These are phyloP conservation scores for Fregata magnificens DNA, from an alignment of 2,113 vertebrate genomes.

Conservation along the genomic window DNA sequence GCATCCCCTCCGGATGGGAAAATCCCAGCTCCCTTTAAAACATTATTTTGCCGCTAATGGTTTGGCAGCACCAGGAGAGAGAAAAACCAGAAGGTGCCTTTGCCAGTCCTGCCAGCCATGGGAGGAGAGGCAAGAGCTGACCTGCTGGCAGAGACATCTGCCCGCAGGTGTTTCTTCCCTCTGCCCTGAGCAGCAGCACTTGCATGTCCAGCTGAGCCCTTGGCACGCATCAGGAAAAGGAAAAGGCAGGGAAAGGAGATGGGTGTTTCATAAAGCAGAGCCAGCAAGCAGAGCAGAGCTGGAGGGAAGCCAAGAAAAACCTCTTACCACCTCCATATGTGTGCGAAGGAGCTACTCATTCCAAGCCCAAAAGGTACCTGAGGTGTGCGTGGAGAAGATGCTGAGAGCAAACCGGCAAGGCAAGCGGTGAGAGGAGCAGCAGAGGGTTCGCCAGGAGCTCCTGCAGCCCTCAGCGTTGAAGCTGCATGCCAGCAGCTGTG, in stretches of 20 bases:
- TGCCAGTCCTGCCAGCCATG: background rate
- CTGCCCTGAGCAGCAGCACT: background rate
- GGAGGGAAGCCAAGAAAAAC: background rate
- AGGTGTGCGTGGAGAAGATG: background rate
- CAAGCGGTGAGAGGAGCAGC: background rate
- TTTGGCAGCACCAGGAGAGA: background rate
- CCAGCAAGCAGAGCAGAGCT: background rate
- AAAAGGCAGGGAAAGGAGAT: background rate
- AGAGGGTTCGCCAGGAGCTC: background rate
- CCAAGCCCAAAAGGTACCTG: background rate
- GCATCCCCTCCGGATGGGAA: fast-evolving
- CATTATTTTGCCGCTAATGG: fast-evolving
- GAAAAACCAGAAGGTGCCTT: background rate
- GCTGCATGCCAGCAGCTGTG: background rate
- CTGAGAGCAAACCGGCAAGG: background rate
- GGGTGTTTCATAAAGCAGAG: background rate
- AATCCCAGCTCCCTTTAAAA: background rate
- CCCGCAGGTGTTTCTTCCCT: background rate
- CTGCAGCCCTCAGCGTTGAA: background rate
- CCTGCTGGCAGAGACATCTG: background rate
- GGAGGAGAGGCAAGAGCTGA: background rate
- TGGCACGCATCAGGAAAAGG: fast-evolving
- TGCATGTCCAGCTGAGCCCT: background rate
- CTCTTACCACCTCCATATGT: background rate
- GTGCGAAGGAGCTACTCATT: background rate